Percentiles rank a stretch among this genome's conserved stretches.
These are phyloP conservation scores for Sciurus vulgaris DNA, from an alignment of 2,797 vertebrate genomes.

Conservation along the genomic window DNA sequence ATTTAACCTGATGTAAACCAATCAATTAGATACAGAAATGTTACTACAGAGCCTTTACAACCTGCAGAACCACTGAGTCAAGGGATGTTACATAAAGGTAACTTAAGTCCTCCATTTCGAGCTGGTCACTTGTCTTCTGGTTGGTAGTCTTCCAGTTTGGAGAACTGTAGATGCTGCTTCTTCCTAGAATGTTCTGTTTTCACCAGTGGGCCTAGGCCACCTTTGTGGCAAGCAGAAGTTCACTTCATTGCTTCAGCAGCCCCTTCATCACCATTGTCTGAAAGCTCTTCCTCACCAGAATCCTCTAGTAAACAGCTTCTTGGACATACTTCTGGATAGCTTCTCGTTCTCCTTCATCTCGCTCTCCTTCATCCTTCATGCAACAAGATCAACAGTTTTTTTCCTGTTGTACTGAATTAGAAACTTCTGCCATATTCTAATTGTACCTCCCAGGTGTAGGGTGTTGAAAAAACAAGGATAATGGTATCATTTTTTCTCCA, in stretches of 20 bases:
- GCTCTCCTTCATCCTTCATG: conserved; percentile 92
- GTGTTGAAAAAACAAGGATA: conserved; percentile 93
- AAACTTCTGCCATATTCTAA: conserved; percentile 97
- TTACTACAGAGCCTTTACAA: neutral
- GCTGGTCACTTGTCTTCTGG: neutral
- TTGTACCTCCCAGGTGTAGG: conserved; percentile 96
- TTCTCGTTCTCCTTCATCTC: conserved; percentile 91
- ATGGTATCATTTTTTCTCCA: conserved; percentile 90
- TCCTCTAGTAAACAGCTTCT: conserved; percentile 88
- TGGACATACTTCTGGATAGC: conserved; percentile 90
- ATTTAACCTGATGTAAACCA: conserved; percentile 24
- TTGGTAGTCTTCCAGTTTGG: neutral
- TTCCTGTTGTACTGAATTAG: conserved; percentile 93
- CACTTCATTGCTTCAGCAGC: conserved; percentile 80
- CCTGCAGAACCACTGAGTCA: neutral
- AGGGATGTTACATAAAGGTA: neutral
- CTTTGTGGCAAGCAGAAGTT: neutral
- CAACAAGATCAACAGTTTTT: conserved; percentile 93
- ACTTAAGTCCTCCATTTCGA: neutral
- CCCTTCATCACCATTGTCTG: conserved; percentile 82
- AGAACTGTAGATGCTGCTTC: neutral
- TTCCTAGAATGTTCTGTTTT: neutral
- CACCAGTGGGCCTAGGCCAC: neutral
- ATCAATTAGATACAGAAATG: neutral
- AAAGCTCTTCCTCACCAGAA: conserved; percentile 40